Conservation (phyloP, 1,140 invertebrate species). For the Drosophila micromelanica region DNA sequence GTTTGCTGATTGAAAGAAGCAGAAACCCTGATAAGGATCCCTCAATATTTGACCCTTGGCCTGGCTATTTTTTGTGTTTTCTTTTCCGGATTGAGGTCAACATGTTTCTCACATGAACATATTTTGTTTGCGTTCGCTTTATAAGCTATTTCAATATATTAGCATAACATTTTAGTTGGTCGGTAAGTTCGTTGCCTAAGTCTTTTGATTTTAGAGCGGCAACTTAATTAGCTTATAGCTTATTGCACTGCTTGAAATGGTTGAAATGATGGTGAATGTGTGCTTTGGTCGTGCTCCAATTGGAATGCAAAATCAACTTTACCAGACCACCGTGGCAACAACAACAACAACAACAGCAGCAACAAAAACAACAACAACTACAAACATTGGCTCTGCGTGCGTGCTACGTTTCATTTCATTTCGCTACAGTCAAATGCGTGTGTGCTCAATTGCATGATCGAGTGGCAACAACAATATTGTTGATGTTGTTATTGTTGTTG, state of each 20-base stretch:
- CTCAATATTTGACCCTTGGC: slow-evolving; percentile 43
- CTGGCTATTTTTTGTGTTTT: neutral
- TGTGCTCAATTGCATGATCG: slow-evolving; percentile 80
- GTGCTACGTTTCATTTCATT: slow-evolving; percentile 82
- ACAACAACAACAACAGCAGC: slow-evolving; percentile 32
- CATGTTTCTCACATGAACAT: neutral
- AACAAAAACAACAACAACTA: slow-evolving; percentile 37
- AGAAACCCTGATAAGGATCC: slow-evolving; percentile 39
- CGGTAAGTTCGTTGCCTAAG: slow-evolving; percentile 51
- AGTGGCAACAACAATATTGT: slow-evolving; percentile 41
- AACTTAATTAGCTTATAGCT: slow-evolving; percentile 65
- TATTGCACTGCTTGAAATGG: slow-evolving; percentile 53
- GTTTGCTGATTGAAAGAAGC: slow-evolving; percentile 31
- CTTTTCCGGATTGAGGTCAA: neutral
- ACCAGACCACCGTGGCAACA: slow-evolving; percentile 66
- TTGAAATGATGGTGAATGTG: slow-evolving; percentile 66
- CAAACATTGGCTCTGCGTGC: slow-evolving; percentile 48
- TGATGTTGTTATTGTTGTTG: neutral
- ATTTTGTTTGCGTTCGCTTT: neutral
- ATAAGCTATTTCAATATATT: neutral
- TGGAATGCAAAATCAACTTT: slow-evolving; percentile 77
- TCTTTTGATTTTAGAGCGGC: slow-evolving; percentile 50
- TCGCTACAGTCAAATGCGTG: slow-evolving; percentile 80
- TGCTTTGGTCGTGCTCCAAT: slow-evolving; percentile 74
- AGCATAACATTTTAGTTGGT: slow-evolving; percentile 2